Base-by-base conservation (phyloP, 1,140 invertebrate species). In the Hormaphis cornu region DNA sequence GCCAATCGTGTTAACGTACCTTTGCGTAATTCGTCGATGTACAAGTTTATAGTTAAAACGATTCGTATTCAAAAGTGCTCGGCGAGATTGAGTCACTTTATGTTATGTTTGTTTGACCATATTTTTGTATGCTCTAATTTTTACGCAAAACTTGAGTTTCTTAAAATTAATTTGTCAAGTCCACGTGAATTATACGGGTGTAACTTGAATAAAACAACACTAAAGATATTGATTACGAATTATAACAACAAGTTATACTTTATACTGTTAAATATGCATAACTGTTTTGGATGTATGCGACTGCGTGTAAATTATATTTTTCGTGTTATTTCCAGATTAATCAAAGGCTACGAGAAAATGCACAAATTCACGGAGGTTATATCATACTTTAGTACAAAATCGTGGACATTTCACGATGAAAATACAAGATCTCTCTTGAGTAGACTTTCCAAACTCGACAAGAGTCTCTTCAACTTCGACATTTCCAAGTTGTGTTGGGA, bases 301-400 rank as follows among this genome's bases (percentile, higher is more conserved):
- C 37, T 8, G 37, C 14, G 14, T 40, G 7, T 40, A 40, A 40
- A 8, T 40, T 52, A 42, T 83, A 26, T 78, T 85, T 72, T 76
- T 78, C 3, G 42, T 71, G 37, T 54, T 26, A n/a, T 37, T 79
- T 78, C 26, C 74, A 82, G 81, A 78, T 80, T 91, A 75, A 76
- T 86, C 61, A 85, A 85, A 71, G 81, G 87, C 14, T 90, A 92
- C 75, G 81, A 81, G 52, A 90, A 88, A 76, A 83, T 94, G 30
- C 84, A 89, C 73, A 87, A 86, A 75, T 89, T 91, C 42, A 26
- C 37, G 24, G 42, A 70, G 3, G 70, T 74, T 10, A 46, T 74
- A 20, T 72, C 73, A 1, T 74, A 73, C 46, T 74, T 74, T 44
- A 58, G 59, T 24, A 69, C 63, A 16, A 30, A 70, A 7, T 70